Conservation (phyloP, 2,888 invertebrate genomes). For the Sinhomidia bicolor region DNA sequence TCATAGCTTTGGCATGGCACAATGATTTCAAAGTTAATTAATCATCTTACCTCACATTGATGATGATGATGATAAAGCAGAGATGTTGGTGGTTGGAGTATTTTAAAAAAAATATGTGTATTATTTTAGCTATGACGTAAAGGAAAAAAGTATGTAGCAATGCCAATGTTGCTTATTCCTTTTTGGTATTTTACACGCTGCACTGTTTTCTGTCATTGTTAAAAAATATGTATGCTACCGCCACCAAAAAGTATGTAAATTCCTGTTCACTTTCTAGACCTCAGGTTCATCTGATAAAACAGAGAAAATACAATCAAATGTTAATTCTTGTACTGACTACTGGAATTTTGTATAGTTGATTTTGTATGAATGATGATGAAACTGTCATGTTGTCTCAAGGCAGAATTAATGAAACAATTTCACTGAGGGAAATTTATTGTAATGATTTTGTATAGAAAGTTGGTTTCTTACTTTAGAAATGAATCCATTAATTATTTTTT, state of each 20-base stretch:
- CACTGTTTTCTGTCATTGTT: no score
- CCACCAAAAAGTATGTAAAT: no score
- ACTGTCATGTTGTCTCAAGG: not conserved
- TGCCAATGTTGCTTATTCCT: no score
- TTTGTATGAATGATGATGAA: not conserved
- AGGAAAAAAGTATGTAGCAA: no score
- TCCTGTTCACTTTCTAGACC: no score
- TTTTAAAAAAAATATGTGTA: not conserved
- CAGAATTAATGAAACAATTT: not conserved
- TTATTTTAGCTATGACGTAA: no score
- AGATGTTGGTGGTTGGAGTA: not conserved
- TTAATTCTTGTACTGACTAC: not conserved
- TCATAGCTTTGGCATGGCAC: no score
- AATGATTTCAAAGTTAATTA: slow-evolving; percentile 60
- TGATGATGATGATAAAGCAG: no score
- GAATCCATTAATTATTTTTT: slow-evolving; percentile 18
- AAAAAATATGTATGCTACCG: no score
- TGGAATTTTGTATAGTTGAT: no score
- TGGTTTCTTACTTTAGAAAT: not conserved
- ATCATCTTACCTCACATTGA: slow-evolving; percentile 62
- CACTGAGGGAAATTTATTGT: no score
- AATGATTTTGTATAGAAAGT: not conserved
- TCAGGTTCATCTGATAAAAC: not conserved
- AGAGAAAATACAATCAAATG: not conserved
- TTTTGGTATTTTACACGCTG: no score